These are phyloP conservation scores for Temnopleurus reevesii DNA, from an alignment of 53 echinoderm and acorn worm species.

Conservation along the genomic window DNA sequence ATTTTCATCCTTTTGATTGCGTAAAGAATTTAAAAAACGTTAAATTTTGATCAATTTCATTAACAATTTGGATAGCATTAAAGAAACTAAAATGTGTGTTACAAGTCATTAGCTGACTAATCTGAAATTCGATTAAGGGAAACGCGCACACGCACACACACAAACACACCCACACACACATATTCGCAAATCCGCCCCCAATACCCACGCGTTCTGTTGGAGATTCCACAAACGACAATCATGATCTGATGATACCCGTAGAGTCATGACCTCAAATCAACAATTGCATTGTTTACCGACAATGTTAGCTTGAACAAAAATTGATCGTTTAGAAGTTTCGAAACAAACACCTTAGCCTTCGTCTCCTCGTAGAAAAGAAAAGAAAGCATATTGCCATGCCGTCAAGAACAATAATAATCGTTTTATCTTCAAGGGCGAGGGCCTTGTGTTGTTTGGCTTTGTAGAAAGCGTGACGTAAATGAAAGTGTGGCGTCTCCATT, in stretches of 20 bases:
- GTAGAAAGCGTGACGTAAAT: neutral
- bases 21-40: no score
- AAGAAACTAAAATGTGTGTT: no score
- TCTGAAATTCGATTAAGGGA: no score
- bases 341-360: constrained; percentile 25
- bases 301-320: neutral
- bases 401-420: neutral
- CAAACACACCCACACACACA: neutral
- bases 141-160: neutral
- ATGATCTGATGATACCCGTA: no score
- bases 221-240: no score
- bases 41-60: no score
- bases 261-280: neutral
- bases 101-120: no score
- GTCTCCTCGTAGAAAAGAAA: no score
- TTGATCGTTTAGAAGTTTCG: constrained; percentile 28
- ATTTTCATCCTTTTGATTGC: no score
- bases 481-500: neutral
- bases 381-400: neutral
- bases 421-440: constrained; percentile 6
- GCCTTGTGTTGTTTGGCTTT: constrained; percentile 19
- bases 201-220: no score
- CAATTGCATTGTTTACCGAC: neutral
- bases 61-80: no score
- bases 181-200: neutral